A percentile compares a stretch with the other conserved stretches of the same genome.
These are phyloP conservation scores for Xiphophorus birchmanni DNA, from an alignment of 2,797 vertebrate genomes.

Conservation along the genomic window DNA sequence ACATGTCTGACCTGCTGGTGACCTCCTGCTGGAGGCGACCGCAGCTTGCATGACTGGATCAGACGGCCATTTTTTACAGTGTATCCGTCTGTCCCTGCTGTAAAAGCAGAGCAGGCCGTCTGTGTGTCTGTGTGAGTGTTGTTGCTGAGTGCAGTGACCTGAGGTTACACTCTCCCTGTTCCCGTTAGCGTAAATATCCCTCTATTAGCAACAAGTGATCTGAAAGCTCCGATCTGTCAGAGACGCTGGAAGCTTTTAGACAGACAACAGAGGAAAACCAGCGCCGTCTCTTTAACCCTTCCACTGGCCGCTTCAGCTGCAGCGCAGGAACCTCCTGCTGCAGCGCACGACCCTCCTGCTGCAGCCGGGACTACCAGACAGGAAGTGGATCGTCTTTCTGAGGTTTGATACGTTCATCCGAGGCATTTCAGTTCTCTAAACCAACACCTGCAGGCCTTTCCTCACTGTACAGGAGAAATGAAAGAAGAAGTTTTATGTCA, in stretches of 20 bases:
- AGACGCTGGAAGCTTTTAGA: conserved; percentile 56
- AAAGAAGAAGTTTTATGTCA: not conserved
- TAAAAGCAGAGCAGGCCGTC: conserved; percentile 54
- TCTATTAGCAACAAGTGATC: conserved; percentile 70
- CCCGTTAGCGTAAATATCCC: conserved; percentile 59
- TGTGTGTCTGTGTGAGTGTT: conserved; percentile 62
- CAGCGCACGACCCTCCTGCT: not conserved
- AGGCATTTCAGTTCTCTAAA: too few species aligned
- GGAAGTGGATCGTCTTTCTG: not conserved
- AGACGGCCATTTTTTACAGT: conserved; percentile 36
- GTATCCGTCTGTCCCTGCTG: conserved; percentile 53
- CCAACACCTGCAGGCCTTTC: too few species aligned
- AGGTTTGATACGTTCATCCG: not conserved
- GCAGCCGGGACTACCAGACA: not conserved
- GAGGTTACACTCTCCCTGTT: conserved; percentile 54
- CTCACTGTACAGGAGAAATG: not conserved
- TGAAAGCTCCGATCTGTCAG: conserved; percentile 55
- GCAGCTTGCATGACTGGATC: conserved; percentile 9
- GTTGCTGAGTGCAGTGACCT: conserved; percentile 68
- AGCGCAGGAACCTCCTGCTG: not conserved
- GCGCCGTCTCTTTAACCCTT: conserved; percentile 24
- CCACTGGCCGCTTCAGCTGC: not conserved
- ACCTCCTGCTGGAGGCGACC: conserved; percentile 14
- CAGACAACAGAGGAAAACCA: conserved; percentile 3
- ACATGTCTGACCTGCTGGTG: conserved; percentile 16